These are phyloP conservation scores for Syngnathus floridae DNA, from an alignment of 2,113 vertebrate genomes.

Conservation along the genomic window DNA sequence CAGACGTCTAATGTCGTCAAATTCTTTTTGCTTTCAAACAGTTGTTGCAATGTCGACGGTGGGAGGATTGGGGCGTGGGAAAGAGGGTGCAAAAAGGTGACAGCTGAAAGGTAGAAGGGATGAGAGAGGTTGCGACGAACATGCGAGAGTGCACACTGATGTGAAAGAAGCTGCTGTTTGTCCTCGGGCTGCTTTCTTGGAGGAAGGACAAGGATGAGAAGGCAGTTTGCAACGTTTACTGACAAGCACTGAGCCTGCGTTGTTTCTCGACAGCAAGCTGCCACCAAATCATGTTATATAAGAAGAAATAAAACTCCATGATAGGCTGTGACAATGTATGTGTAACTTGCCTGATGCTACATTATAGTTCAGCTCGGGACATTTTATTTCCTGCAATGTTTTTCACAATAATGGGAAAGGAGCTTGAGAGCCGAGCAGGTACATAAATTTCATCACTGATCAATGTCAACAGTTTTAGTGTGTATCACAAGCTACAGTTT, in stretches of 20 bases:
- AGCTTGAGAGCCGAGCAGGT: conserved; percentile 10
- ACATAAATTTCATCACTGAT: conserved; percentile 28
- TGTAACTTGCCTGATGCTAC: no score
- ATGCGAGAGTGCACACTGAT: conserved; percentile 41
- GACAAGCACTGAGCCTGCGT: conserved; percentile 42
- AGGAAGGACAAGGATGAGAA: conserved; percentile 65
- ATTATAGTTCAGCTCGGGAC: no score
- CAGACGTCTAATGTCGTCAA: no score
- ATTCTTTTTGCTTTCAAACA: no score
- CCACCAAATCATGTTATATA: conserved; percentile 64
- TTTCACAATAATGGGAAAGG: conserved; percentile 8
- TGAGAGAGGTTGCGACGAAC: conserved; percentile 35
- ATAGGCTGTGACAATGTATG: no score
- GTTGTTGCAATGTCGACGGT: conserved; percentile 26
- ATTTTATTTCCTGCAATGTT: neutral
- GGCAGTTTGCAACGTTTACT: conserved; percentile 65
- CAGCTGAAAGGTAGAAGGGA: conserved; percentile 13
- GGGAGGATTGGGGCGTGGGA: conserved; percentile 24
- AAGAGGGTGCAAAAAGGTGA: conserved; percentile 29
- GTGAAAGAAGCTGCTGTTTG: conserved; percentile 63
- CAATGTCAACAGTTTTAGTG: neutral
- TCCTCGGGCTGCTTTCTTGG: conserved; percentile 65
- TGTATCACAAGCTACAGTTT: neutral
- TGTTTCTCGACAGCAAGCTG: conserved; percentile 58
- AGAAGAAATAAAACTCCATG: conserved; percentile 6